phyloP scores from a whole-genome alignment of 2,113 vertebrate genomes.

The Dunckerocampus dactyliophorus region DNA sequence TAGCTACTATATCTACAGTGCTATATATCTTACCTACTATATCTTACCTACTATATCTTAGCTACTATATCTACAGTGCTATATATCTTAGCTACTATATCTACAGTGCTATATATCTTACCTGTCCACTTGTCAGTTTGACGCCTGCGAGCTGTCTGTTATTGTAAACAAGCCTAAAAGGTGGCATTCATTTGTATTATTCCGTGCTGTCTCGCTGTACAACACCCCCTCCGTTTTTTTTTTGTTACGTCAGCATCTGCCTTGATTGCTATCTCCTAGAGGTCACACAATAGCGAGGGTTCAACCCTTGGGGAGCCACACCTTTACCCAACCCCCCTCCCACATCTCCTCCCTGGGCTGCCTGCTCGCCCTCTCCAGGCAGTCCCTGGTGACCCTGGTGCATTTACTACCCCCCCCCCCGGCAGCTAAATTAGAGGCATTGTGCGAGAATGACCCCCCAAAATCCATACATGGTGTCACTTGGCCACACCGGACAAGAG shows the following conservation, averaged over 20 bases:
- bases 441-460: constrained; percentile 73
- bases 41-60: no score
- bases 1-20: no score
- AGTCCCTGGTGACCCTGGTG: constrained; percentile 72
- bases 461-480: constrained; percentile 73
- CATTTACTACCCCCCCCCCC: constrained; percentile 67
- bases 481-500: constrained; percentile 51
- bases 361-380: constrained; percentile 31
- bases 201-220: constrained; percentile 16
- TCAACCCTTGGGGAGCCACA: constrained; percentile 77
- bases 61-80: no score
- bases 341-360: constrained; percentile 22
- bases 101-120: no score
- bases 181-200: no score
- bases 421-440: constrained; percentile 76
- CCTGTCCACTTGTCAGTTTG: no score
- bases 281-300: constrained; percentile 73
- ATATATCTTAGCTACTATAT: no score
- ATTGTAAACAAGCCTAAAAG: no score
- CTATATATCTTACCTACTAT: no score
- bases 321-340: constrained; percentile 64
- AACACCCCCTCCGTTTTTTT: not conserved
- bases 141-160: no score
- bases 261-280: constrained; percentile 61
- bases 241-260: constrained; percentile 54